These are phyloP conservation scores for Gibbula magus DNA, from an alignment of 2,888 invertebrate genomes.

Conservation along the genomic window DNA sequence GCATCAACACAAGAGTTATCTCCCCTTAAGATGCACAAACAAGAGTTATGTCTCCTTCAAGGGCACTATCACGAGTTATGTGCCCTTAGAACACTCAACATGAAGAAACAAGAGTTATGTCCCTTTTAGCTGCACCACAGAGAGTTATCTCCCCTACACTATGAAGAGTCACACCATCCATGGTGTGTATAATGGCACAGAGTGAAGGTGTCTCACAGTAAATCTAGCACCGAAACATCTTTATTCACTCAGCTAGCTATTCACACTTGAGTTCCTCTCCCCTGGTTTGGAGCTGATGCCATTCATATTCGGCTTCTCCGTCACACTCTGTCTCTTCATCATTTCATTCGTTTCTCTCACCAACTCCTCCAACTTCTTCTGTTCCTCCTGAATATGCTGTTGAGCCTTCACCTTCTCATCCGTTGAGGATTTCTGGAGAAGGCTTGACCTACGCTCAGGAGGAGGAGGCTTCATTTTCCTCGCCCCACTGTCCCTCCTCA, in stretches of 20 bases:
- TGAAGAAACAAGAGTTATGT: too few species aligned
- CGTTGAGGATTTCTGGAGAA: conserved; percentile 41
- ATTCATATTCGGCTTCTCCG: conserved; percentile 7
- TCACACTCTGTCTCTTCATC: conserved; percentile 17
- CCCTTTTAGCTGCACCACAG: too few species aligned
- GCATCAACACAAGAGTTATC: too few species aligned
- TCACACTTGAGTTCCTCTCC: not conserved
- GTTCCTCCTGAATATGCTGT: conserved; percentile 5
- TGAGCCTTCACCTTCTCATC: not conserved
- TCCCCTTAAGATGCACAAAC: too few species aligned
- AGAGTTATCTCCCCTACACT: too few species aligned
- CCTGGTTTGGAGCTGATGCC: not conserved
- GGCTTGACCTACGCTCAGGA: conserved; percentile 61
- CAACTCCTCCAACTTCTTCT: conserved; percentile 18
- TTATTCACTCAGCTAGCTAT: not conserved
- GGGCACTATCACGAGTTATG: too few species aligned
- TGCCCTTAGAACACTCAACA: too few species aligned
- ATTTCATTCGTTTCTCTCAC: conserved; percentile 22
- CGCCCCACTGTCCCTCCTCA: not conserved
- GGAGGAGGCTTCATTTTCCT: conserved; percentile 61
- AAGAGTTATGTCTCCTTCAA: too few species aligned
- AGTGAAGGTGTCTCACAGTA: too few species aligned
- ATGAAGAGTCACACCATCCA: too few species aligned
- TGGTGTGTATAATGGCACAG: too few species aligned
- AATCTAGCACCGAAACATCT: too few species aligned